Conservation (phyloP, 2,113 vertebrate genomes). For the Myiozetetes cayanensis region DNA sequence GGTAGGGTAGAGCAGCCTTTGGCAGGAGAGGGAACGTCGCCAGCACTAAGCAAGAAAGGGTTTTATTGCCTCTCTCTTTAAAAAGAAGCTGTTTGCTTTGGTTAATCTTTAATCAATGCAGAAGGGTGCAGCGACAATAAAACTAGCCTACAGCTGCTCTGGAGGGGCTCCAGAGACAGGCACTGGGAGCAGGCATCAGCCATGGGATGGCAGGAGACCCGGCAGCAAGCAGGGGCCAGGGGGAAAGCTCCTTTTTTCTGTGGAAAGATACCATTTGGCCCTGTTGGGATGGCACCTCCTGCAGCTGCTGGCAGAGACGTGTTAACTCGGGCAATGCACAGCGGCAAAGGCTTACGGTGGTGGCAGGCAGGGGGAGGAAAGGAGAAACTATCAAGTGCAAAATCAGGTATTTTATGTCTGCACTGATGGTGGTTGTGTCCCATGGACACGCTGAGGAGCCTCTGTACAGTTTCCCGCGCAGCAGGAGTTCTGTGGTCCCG, state of each 20-base stretch:
- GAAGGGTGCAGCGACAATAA: neutral
- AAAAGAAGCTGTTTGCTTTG: neutral
- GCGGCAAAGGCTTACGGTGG: fast-evolving
- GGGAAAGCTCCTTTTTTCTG: neutral
- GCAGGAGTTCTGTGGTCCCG: constrained; percentile 10
- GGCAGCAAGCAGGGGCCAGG: fast-evolving
- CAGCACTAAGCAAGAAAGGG: neutral
- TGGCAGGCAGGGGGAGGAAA: neutral
- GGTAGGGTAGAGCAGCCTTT: neutral
- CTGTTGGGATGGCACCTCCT: neutral
- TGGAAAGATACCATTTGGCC: neutral
- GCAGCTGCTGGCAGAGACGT: fast-evolving
- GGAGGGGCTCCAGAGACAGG: neutral
- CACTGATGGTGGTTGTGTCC: constrained; percentile 78
- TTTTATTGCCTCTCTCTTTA: neutral
- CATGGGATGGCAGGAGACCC: neutral
- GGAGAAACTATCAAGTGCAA: constrained; percentile 41
- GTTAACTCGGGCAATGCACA: neutral
- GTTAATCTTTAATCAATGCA: neutral
- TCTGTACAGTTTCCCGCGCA: constrained; percentile 61
- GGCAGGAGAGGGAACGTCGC: neutral
- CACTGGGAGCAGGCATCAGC: neutral
- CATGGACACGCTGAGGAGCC: constrained; percentile 71
- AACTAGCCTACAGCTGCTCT: neutral
- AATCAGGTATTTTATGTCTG: constrained; percentile 76